phyloP scores from a whole-genome alignment of 1,140 invertebrate genomes.

The Fopius arisanus region DNA sequence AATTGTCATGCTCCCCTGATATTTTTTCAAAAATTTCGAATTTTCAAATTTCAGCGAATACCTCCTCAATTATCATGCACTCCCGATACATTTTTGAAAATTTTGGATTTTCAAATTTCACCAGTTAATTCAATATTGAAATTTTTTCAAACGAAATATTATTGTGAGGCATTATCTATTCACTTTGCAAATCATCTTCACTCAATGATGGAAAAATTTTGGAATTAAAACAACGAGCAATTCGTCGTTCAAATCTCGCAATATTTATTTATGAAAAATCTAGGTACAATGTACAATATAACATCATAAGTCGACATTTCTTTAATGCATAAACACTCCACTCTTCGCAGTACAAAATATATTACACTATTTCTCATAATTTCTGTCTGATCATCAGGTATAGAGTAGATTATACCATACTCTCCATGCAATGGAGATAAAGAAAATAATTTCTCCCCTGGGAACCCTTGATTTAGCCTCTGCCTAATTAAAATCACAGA shows the following conservation, averaged over 20 bases:
- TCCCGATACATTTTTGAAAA: no score
- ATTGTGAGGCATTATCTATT: no score
- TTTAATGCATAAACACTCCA: conserved; percentile 7
- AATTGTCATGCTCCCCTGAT: no score
- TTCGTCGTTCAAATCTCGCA: not conserved
- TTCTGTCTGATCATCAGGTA: not conserved
- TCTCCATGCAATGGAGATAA: not conserved
- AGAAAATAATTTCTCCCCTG: not conserved
- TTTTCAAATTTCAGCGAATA: no score
- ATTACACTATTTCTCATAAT: conserved; percentile 40
- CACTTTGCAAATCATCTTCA: no score
- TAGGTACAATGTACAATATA: conserved; percentile 2
- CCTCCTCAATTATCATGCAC: no score
- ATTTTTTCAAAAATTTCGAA: no score
- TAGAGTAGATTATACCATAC: not conserved
- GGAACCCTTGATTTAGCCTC: not conserved
- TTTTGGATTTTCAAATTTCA: no score
- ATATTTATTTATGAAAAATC: conserved; percentile 10
- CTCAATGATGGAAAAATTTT: no score
- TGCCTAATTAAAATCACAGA: not conserved
- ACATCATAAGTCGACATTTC: conserved; percentile 7
- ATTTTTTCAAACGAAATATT: no score
- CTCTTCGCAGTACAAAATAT: conserved; percentile 48
- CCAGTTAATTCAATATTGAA: no score
- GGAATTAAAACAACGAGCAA: not conserved